Base-by-base conservation (phyloP, 2,888 invertebrate species). In the Litoditis marina region DNA sequence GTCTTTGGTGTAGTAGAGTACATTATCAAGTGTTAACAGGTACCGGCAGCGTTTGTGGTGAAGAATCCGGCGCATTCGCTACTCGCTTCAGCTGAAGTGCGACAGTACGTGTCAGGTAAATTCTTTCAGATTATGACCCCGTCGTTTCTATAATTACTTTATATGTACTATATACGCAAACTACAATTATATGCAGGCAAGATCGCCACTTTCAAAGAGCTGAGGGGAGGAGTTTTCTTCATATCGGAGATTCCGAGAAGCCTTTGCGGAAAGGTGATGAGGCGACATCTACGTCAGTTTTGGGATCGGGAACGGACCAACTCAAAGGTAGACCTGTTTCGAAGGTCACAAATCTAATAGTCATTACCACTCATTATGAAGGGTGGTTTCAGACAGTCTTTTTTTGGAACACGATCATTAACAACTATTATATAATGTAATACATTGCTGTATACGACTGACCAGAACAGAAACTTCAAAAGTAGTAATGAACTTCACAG, bases 171-270 rank as follows among this genome's bases (percentile, higher is more conserved):
- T n/a, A n/a, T n/a, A n/a, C n/a, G n/a, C n/a, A n/a, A n/a, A n/a
- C n/a, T 5, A 47, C n/a, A 31, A 28, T 51, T 31, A 16, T 13
- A 63, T 77, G 36, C 51, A 78, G 79, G 78, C 27, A 80, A 80
- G 56, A 78, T 80, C 13, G 70, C 78, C 2, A 70, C 71, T 16
- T 78, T 80, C 72, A 80, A 80, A 60, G 80, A 80, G 49, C 70
- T 80, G 6, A 68, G 78, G 19, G 80, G 79, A 36, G 78, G 78
- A n/a, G 78, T 81, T 0, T 81, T 77, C 56, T 81, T 81, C 66
- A 72, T 81, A 31, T 73, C 78, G 2, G 81, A 81, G 39, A 81
- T 81, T 59, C 81, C 81, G 1, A 62, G 81, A 57, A 77, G 71
- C 53, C 58, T 68, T 4, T 77, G 77, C 52, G 81, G 81, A 46